Base-by-base conservation (phyloP, 2,888 invertebrate genomes). In the Drosophila macrothrix region DNA sequence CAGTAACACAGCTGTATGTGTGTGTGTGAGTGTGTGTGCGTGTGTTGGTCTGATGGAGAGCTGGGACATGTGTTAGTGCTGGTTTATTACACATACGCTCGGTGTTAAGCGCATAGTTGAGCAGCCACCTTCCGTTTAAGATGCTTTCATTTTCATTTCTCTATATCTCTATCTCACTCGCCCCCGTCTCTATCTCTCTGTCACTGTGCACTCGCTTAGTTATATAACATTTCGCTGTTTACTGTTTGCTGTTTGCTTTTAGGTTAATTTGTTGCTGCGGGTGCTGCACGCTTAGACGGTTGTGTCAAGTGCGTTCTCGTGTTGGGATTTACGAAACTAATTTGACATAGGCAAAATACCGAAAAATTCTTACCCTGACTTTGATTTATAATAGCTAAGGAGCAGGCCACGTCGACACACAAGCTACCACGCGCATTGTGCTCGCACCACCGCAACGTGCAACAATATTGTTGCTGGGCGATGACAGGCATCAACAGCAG, bases 271-370 rank as follows among this genome's bases (percentile, higher is more conserved):
- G 67, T 62, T 61, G 58, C 64, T 59, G 62, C 29, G 69, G 46
- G 62, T 68, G 67, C 41, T 79, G 75, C 71, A 75, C 69, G 75
- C 68, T 73, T 63, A 67, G 74, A 58, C 58, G 63, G 65, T 63
- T 76, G 70, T 68, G 70, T 73, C 88, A 82, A 87, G 90, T 89
- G 82, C 82, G 82, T 88, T 88, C 77, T 86, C 88, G 84, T 88
- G 90, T 88, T 89, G 87, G 90, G 88, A 88, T 77, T 90, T 89
- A 83, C 82, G 84, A 81, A 86, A 88, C 89, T 88, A 88, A 90
- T 90, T 87, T 88, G 73, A 77, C 89, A 81, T 88, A 86, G 88
- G 75, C 87, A 55, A 78, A 85, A 80, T 79, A 60, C 56, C 62
- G 39, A 60, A 77, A 88, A 88, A 76, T 61, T 71, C 71, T 63